These are phyloP conservation scores for Platichthys stellatus DNA, from an alignment of 2,113 vertebrate genomes.

Conservation along the genomic window DNA sequence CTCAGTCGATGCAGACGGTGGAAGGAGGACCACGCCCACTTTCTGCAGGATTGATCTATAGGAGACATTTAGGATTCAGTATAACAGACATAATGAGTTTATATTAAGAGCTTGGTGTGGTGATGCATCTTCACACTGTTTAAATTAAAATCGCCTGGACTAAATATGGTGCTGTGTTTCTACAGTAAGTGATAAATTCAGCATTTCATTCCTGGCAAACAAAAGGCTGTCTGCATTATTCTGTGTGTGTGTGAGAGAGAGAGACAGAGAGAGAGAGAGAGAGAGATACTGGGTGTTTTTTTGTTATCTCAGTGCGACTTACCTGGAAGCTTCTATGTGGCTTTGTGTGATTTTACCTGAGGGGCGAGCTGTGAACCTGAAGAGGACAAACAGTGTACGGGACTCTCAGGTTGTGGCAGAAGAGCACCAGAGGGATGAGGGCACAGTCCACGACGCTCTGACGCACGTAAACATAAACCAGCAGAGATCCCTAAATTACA, in stretches of 20 bases:
- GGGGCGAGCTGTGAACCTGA: slow-evolving; percentile 65
- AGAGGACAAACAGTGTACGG: slow-evolving; percentile 82
- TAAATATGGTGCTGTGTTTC: neutral
- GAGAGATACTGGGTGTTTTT: neutral
- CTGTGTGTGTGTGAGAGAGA: too few species aligned
- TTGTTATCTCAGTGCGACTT: neutral
- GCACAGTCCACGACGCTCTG: slow-evolving; percentile 85
- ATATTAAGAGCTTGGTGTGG: neutral
- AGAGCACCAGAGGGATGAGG: slow-evolving; percentile 87
- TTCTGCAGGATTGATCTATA: slow-evolving; percentile 76
- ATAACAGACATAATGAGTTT: neutral
- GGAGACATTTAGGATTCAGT: neutral
- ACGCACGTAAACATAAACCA: slow-evolving; percentile 87
- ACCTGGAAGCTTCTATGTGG: neutral
- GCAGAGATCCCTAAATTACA: slow-evolving; percentile 72
- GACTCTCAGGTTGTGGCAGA: slow-evolving; percentile 86
- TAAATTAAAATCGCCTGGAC: neutral
- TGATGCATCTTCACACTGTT: neutral
- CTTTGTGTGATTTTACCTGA: slow-evolving; percentile 74
- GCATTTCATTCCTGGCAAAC: neutral
- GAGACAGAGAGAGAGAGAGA: too few species aligned
- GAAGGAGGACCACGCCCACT: slow-evolving; percentile 76
- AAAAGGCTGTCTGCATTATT: neutral
- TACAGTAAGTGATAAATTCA: slow-evolving; percentile 9
- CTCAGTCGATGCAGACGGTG: slow-evolving; percentile 60